Base-by-base conservation (phyloP, 2,888 invertebrate genomes). In the Protodeltote pygarga region DNA sequence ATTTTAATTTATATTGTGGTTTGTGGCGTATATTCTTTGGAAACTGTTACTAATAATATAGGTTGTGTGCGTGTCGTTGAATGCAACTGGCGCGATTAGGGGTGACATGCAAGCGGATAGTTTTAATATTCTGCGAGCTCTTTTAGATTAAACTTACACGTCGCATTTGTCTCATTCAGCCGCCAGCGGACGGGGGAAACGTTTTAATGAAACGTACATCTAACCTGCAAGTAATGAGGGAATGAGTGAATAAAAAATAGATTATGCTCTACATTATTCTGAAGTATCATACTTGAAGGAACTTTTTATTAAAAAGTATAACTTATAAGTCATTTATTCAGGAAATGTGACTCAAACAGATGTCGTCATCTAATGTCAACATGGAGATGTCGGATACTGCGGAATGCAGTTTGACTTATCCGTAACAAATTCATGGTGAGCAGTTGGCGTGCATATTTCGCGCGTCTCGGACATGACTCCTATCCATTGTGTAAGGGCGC, bases 121-220 rank as follows among this genome's bases (percentile, higher is more conserved):
- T 67, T 74, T 73, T 71, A 68, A 75, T 78, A 75, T 73, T 71
- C 72, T 53, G 46, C 49, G 46, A 67, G 65, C 66, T 62, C 60
- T 71, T 69, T 68, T 59, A 67, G 63, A 70, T 72, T 70, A 65
- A 64, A 65, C 52, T 64, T 57, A 50, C 35, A 35, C 49, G 37
- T 46, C 48, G 48, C 59, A 53, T 64, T 65, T 65, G 55, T 67
- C 57, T 65, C 62, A 51, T 70, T 58, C 57, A 53, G 42, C 59
- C 58, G 34, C 40, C 34, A 39, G 48, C 46, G 42, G 24, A 44
- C 50, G 47, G 35, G 52, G 48, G 47, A 65, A 57, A 49, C 45
- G 45, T 57, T 68, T 52, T 70, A 73, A 68, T 75, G 61, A 54
- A 68, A 57, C 40, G 42, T 42, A 32, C 29, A 42, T 51, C 44